Evolutionary conservation across 2,888 invertebrate genomes (phyloP).

Genomic region (Didymodactylos carnosus): DNA sequence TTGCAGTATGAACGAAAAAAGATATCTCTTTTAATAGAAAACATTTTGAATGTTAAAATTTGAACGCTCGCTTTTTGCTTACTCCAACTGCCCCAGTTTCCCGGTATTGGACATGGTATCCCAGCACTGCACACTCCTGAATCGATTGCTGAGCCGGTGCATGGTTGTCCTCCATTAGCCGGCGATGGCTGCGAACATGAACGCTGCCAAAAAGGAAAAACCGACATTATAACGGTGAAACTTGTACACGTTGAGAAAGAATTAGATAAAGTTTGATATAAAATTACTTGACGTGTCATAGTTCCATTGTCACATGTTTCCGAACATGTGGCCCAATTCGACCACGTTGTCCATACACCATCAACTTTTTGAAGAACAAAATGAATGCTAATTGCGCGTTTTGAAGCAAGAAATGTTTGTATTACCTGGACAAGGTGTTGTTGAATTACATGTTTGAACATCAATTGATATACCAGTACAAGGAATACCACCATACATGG

Average conservation of each 20-base stretch:
- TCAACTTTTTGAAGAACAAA: no score
- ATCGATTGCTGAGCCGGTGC: neutral
- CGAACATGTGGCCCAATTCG: neutral
- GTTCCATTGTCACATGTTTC: neutral
- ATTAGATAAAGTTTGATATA: no score
- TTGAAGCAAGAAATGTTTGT: no score
- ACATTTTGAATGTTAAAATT: neutral
- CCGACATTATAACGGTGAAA: neutral
- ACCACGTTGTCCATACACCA: neutral
- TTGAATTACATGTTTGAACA: neutral
- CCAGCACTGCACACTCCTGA: neutral
- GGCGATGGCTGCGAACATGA: neutral
- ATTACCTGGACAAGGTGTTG: neutral
- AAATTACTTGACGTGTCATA: neutral
- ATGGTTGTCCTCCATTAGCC: neutral
- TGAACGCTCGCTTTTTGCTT: no score
- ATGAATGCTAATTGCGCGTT: no score
- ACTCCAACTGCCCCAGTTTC: neutral
- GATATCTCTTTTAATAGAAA: no score
- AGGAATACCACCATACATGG: constrained; percentile 21
- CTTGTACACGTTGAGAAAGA: no score
- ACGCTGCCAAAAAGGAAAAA: neutral
- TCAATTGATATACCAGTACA: constrained; percentile 20
- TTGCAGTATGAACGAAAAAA: neutral
- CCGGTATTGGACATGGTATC: neutral